phyloP scores from a whole-genome alignment of 2,113 vertebrate species.

The Chaenogobius annularis region DNA sequence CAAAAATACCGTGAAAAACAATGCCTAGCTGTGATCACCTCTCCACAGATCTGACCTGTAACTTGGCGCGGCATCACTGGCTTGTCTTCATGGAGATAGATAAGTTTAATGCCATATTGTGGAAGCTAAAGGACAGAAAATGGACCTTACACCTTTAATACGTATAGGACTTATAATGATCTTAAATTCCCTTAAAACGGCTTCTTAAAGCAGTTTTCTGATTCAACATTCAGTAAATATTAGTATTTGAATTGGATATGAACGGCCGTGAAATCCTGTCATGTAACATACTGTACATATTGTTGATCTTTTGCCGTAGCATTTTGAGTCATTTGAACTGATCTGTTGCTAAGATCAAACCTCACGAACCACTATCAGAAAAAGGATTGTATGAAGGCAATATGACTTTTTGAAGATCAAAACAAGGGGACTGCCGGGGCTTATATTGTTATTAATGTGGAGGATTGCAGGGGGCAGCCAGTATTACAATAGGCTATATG shows the following conservation, averaged over 20 bases:
- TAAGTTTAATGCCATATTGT: neutral
- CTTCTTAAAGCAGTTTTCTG: neutral
- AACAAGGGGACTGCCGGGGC: neutral
- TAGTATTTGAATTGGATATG: too few relatives aligned
- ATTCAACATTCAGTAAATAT: neutral
- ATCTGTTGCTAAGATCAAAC: slow-evolving; percentile 9
- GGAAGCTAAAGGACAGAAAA: neutral
- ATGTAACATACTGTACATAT: neutral
- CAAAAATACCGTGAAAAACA: too few relatives aligned
- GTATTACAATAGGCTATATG: slow-evolving; percentile 10
- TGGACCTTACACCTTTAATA: neutral
- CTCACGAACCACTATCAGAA: slow-evolving; percentile 4
- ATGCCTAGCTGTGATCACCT: too few relatives aligned
- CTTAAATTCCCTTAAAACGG: neutral
- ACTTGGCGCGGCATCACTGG: neutral
- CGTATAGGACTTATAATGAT: neutral
- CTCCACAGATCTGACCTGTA: neutral
- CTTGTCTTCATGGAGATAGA: neutral
- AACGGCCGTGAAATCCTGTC: neutral
- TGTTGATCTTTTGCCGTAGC: neutral
- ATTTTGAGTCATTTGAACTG: neutral
- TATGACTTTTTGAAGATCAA: slow-evolving; percentile 1
- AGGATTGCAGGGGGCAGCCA: slow-evolving; percentile 1
- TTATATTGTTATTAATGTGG: neutral
- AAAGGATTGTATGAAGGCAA: neutral